Percentiles rank a stretch among this genome's conserved stretches.
phyloP scores from a whole-genome alignment of 92 coral and sea anemone species.

The Paramuricea clavata region DNA sequence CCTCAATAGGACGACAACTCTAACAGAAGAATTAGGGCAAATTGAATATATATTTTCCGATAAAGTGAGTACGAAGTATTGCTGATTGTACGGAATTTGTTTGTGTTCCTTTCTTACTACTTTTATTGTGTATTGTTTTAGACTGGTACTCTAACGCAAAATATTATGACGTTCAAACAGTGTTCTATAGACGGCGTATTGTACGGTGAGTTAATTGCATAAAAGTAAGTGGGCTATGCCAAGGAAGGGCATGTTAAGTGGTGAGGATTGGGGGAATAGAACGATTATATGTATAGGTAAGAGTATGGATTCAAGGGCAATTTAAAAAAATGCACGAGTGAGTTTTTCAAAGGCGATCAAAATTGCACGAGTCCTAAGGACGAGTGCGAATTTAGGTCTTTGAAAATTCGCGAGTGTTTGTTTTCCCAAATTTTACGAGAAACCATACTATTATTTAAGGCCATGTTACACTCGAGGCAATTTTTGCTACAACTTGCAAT shows the following conservation, averaged over 20 bases:
- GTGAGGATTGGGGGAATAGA: neutral
- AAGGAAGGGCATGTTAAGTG: too few relatives aligned
- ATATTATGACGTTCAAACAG: conserved; percentile 97
- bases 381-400: too few relatives aligned
- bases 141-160: conserved; percentile 98
- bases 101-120: neutral
- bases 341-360: too few relatives aligned
- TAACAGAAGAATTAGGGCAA: conserved; percentile 97
- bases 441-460: too few relatives aligned
- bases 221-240: too few relatives aligned
- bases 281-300: neutral
- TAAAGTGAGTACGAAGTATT: conserved; percentile 72
- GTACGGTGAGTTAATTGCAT: conserved; percentile 92
- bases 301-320: too few relatives aligned
- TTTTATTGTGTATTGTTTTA: conserved; percentile 17
- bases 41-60: conserved; percentile 96
- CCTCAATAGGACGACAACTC: conserved; percentile 85
- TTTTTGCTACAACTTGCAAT: too few relatives aligned
- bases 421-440: too few relatives aligned
- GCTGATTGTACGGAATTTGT: neutral
- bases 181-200: conserved; percentile 89
- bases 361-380: too few relatives aligned
- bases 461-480: too few relatives aligned
- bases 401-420: too few relatives aligned
- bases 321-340: too few relatives aligned